phyloP scores from a whole-genome alignment of 2,113 vertebrate genomes.

The Anhinga anhinga region DNA sequence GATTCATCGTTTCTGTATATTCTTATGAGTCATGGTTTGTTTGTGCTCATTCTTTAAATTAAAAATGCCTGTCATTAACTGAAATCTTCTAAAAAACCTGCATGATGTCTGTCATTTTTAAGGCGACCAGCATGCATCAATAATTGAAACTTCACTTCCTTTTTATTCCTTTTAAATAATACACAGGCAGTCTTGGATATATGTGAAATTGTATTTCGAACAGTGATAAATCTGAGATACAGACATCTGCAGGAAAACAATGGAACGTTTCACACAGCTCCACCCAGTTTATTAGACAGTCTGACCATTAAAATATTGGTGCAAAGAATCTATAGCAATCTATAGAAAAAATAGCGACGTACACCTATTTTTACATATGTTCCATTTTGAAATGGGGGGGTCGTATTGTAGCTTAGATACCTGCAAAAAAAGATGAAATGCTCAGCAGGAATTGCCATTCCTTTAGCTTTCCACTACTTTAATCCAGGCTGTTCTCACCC shows the following conservation, averaged over 20 bases:
- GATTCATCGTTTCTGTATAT: neutral
- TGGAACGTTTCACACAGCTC: neutral
- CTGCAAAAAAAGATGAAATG: neutral
- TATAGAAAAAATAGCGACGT: neutral
- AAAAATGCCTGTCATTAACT: neutral
- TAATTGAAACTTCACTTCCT: neutral
- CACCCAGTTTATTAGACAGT: neutral
- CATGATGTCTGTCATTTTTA: neutral
- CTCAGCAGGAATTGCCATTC: neutral
- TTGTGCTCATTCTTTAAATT: neutral
- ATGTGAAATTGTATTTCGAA: neutral
- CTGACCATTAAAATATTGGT: neutral
- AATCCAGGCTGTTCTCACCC: neutral
- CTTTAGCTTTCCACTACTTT: neutral
- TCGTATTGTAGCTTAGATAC: rapidly evolving
- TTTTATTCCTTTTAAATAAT: neutral
- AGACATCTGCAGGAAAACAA: neutral
- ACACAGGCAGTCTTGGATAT: neutral
- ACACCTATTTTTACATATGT: neutral
- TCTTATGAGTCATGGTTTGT: neutral
- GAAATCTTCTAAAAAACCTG: neutral
- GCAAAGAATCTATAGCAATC: neutral
- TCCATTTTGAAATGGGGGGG: neutral
- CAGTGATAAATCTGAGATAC: neutral
- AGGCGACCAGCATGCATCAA: neutral